A percentile compares a stretch with the other conserved stretches of the same genome.
phyloP scores from a whole-genome alignment of 2,797 vertebrate species.

The Alauda arvensis region DNA sequence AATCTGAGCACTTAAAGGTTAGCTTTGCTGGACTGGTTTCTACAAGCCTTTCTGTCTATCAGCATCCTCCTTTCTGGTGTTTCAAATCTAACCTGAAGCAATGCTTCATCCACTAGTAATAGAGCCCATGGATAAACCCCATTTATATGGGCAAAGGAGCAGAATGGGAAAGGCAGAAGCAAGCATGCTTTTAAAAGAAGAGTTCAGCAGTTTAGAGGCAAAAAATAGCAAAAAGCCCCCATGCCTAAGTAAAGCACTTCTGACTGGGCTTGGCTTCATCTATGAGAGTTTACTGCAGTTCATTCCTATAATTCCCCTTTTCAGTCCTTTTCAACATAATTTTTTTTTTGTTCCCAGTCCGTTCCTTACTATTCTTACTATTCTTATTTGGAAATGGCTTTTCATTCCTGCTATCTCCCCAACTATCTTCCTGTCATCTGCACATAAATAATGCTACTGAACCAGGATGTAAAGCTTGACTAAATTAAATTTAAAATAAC shows the following conservation, averaged over 20 bases:
- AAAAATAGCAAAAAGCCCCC: not conserved
- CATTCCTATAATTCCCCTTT: not conserved
- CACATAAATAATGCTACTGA: not conserved
- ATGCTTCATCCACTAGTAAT: rapidly evolving
- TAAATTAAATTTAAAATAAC: not conserved
- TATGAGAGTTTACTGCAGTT: not conserved
- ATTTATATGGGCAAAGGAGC: not conserved
- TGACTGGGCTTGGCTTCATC: not conserved
- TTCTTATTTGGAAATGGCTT: not conserved
- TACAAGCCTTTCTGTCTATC: not conserved
- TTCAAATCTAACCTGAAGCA: not conserved
- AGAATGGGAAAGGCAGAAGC: not conserved
- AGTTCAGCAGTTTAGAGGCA: not conserved
- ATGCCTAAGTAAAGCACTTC: not conserved
- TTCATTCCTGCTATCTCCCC: not conserved
- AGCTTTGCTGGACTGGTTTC: not conserved
- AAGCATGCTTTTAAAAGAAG: not conserved
- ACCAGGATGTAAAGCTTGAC: not conserved
- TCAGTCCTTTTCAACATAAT: not conserved
- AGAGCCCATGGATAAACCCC: not conserved
- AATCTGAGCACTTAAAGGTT: not conserved
- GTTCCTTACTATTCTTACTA: not conserved
- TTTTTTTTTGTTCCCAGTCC: not conserved
- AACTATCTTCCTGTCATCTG: not conserved
- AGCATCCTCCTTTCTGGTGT: not conserved